Percentiles rank a stretch among this genome's conserved stretches.
phyloP scores from a whole-genome alignment of 2,113 vertebrate species.

The Ceratotherium simum region DNA sequence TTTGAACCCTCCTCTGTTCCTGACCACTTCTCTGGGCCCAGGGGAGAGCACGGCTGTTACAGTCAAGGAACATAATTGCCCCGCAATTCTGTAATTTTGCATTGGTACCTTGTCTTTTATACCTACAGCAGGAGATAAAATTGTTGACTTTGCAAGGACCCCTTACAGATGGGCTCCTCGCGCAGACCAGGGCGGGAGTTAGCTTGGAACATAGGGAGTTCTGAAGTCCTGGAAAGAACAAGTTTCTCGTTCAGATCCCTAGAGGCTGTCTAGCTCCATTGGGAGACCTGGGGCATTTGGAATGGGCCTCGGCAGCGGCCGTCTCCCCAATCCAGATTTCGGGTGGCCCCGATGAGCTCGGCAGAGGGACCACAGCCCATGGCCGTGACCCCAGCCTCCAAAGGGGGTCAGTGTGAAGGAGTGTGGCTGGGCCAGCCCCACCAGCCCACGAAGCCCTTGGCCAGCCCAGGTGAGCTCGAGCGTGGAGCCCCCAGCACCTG shows the following conservation, averaged over 20 bases:
- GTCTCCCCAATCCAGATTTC: neutral
- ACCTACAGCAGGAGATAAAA: neutral
- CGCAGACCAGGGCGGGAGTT: neutral
- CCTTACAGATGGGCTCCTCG: neutral
- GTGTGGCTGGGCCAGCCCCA: neutral
- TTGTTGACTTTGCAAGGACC: neutral
- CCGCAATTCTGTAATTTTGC: neutral
- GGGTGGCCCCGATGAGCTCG: neutral
- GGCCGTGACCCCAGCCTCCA: neutral
- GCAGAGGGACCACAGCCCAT: neutral
- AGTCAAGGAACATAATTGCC: neutral
- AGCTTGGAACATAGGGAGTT: neutral
- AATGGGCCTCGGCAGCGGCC: neutral
- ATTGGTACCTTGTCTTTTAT: rapidly evolving
- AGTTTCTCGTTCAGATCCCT: neutral
- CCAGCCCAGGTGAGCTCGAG: rapidly evolving
- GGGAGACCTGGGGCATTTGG: no score
- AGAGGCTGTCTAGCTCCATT: neutral
- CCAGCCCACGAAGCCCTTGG: neutral
- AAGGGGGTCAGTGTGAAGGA: neutral
- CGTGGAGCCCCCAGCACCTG: rapidly evolving
- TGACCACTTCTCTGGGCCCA: neutral
- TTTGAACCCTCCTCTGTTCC: neutral
- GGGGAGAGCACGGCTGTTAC: neutral
- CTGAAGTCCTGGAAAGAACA: neutral